phyloP scores from a whole-genome alignment of 2,888 invertebrate genomes.

The Drosophila tripunctata region DNA sequence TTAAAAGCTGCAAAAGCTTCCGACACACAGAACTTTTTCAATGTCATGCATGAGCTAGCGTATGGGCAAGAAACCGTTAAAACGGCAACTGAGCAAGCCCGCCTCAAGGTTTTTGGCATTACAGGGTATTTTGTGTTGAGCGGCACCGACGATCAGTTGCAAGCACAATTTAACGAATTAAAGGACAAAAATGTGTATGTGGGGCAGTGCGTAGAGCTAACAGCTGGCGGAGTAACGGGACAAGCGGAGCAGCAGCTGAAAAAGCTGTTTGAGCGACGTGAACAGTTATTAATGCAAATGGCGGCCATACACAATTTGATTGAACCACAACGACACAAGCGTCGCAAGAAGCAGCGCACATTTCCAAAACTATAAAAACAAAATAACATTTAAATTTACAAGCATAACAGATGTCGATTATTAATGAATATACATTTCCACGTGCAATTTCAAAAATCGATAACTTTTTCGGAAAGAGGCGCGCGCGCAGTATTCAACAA shows the following conservation, averaged over 20 bases:
- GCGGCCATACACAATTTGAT: slow-evolving; percentile 26
- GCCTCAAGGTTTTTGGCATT: slow-evolving; percentile 29
- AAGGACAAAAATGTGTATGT: slow-evolving; percentile 6
- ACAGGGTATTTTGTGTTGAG: slow-evolving; percentile 57
- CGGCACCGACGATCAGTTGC: slow-evolving; percentile 44
- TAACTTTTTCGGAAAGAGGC: slow-evolving; percentile 26
- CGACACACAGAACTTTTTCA: background rate
- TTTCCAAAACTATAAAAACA: background rate
- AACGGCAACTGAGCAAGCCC: background rate
- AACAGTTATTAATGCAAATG: slow-evolving; percentile 39
- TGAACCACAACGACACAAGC: background rate
- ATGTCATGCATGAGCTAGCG: background rate
- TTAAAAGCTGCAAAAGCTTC: too few species aligned
- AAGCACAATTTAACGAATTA: slow-evolving; percentile 35
- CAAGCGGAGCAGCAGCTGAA: slow-evolving; percentile 41
- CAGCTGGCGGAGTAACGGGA: slow-evolving; percentile 20
- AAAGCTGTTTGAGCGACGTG: slow-evolving; percentile 19
- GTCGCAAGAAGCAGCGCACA: slow-evolving; percentile 12
- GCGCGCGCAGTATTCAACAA: slow-evolving; percentile 32
- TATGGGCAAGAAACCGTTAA: too few species aligned
- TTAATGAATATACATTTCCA: slow-evolving; percentile 10
- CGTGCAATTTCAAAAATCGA: slow-evolving; percentile 37
- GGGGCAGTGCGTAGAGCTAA: slow-evolving; percentile 9
- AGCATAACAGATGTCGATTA: too few species aligned
- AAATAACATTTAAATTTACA: too few species aligned